Conservation (phyloP, 2,113 vertebrate genomes). For the Planiliza haematocheilus region DNA sequence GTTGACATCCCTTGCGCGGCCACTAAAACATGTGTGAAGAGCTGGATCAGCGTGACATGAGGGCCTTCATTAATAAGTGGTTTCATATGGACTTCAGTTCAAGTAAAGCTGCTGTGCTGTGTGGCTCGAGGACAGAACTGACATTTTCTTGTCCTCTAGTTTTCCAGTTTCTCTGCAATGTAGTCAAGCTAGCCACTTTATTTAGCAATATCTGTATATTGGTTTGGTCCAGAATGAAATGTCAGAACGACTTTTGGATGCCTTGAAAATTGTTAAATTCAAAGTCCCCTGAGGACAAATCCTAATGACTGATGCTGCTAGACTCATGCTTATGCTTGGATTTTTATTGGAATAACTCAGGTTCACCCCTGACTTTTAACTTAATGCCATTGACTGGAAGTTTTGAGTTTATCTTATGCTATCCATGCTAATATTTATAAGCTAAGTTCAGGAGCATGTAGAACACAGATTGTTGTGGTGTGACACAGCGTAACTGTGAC, state of each 20-base stretch:
- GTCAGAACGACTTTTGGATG: not conserved
- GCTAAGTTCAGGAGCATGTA: no score
- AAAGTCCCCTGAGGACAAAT: no score
- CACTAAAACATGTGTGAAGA: not conserved
- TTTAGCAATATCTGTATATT: not conserved
- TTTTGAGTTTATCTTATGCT: no score
- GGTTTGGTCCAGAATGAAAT: not conserved
- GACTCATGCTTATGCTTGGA: no score
- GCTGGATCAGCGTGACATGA: not conserved
- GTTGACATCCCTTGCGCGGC: not conserved
- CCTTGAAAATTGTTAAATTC: no score
- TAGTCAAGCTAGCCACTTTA: not conserved
- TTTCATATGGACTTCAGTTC: not conserved
- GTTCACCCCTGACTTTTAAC: no score
- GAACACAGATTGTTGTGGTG: no score
- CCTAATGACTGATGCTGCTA: no score
- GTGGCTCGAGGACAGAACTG: not conserved
- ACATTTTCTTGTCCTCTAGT: not conserved
- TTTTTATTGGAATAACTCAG: no score
- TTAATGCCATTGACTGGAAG: no score
- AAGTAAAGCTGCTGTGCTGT: not conserved
- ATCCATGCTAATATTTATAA: no score
- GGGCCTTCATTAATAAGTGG: constrained; percentile 1
- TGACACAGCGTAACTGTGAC: no score
- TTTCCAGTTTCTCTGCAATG: not conserved